Conservation (phyloP, 2,113 vertebrate species). For the Eptatretus burgeri region DNA sequence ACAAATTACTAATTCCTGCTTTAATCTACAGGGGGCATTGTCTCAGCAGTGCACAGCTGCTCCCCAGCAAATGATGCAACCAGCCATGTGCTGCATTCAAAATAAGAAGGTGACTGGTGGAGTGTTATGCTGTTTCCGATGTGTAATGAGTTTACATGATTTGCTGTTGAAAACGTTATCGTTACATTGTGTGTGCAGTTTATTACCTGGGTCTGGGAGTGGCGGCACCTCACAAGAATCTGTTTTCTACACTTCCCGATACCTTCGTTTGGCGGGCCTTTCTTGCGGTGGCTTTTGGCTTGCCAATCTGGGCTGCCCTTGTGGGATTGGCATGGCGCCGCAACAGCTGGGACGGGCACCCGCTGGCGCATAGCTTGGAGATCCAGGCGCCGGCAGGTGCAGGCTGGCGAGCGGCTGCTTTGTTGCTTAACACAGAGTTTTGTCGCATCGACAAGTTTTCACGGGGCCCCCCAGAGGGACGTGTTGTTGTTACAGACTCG, state of each 20-base stretch:
- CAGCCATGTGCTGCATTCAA: too few relatives aligned
- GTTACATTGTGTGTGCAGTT: conserved; percentile 20
- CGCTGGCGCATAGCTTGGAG: conserved; percentile 24
- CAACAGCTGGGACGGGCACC: conserved; percentile 34
- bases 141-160: not conserved
- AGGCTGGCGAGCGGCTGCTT: conserved; percentile 33
- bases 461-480: conserved; percentile 33
- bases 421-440: conserved; percentile 52
- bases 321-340: conserved; percentile 40
- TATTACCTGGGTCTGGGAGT: conserved; percentile 73
- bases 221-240: conserved; percentile 37
- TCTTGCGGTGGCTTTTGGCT: conserved; percentile 19
- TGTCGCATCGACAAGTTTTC: conserved; percentile 68
- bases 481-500: conserved; percentile 53
- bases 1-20: too few relatives aligned
- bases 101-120: not conserved
- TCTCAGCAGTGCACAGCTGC: too few relatives aligned
- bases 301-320: conserved; percentile 3
- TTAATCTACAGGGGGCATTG: too few relatives aligned
- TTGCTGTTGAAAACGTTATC: not conserved
- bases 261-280: conserved; percentile 11
- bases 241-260: conserved; percentile 18
- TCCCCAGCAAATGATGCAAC: too few relatives aligned
- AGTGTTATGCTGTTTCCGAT: not conserved
- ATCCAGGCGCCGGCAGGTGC: conserved; percentile 23